These are phyloP conservation scores for Thereva unica DNA, from an alignment of 2,888 invertebrate species.

Conservation along the genomic window DNA sequence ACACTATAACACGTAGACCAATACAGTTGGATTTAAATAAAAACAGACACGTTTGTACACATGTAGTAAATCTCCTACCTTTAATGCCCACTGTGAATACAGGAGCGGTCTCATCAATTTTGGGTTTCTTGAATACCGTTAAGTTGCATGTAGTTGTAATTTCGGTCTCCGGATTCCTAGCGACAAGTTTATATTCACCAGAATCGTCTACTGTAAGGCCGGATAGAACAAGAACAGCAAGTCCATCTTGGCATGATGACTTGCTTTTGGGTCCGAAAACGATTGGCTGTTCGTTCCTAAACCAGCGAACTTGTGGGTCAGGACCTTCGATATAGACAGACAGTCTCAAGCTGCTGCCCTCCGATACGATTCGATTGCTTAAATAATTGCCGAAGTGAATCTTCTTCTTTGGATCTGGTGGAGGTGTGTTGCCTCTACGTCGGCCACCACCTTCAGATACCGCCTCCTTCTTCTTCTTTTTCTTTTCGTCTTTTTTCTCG, in stretches of 20 bases:
- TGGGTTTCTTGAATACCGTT: constrained; percentile 70
- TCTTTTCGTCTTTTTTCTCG: constrained; percentile 47
- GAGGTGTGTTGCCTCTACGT: constrained; percentile 52
- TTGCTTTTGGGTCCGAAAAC: constrained; percentile 65
- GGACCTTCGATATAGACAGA: constrained; percentile 78
- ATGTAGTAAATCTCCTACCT: constrained; percentile 59
- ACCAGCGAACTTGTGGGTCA: constrained; percentile 75
- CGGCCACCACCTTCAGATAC: constrained; percentile 46
- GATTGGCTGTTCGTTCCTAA: constrained; percentile 68
- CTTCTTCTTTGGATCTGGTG: constrained; percentile 60
- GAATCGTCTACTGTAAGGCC: constrained; percentile 71
- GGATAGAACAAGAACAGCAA: constrained; percentile 74
- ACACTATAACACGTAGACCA: no score
- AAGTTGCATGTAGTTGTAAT: constrained; percentile 70
- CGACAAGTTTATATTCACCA: constrained; percentile 78
- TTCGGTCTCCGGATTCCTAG: constrained; percentile 73
- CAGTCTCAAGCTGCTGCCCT: constrained; percentile 74
- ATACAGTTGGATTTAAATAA: no score
- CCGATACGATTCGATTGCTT: constrained; percentile 74
- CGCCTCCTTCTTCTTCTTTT: constrained; percentile 35
- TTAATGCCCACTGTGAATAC: constrained; percentile 76
- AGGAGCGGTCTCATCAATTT: constrained; percentile 69
- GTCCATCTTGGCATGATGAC: constrained; percentile 68
- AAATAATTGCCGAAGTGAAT: constrained; percentile 72
- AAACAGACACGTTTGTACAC: background rate